Evolutionary conservation across 1,140 invertebrate genomes (phyloP), one percentile per base, ranked within the genome.

Genomic region (Saccostrea glomerata): DNA sequence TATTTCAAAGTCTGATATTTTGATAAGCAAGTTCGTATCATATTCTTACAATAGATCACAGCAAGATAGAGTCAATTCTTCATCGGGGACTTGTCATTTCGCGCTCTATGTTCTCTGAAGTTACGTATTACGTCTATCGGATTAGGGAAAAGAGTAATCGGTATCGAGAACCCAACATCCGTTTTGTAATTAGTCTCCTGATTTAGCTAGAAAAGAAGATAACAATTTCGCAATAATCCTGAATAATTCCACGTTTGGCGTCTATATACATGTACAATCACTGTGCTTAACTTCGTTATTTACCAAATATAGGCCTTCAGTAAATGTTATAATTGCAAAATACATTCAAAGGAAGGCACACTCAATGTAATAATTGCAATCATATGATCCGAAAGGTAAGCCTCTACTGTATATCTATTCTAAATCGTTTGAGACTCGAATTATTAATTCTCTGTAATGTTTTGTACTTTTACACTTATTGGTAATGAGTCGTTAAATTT

Each of bases 141-240:
- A 30, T 30, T 30, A 25, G 11, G 66, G 30, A 73, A 30, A 30
- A 30, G 70, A 36, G 13, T 77, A 77, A 77, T 77, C 25, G 36
- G 70, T 15, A 11, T 36, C 70, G 25, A 40, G 13, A 15, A 25
- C 25, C 30, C 70, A 25, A 77, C 70, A 77, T 77, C 70, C 70
- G 70, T 77, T 77, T 77, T 77, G 25, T 77, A 77, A 77, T 77
- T 77, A 77, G 70, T 30, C 70, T 15, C 23, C 13, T 36, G 70
- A 30, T 77, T 30, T 77, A 15, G 25, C 30, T 25, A 15, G 70
- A 13, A 77, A 30, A 77, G 70, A 30, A 25, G 70, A 77, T 30
- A 77, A 13, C 23, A 5, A 73, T 30, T 25, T 30, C 25, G 25
- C n/a, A 73, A 30, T 73, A 73, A 77, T 77, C 70, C 70, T 15